Evolutionary conservation across 2,888 invertebrate species (phyloP).

Genomic region (Epirrhoe alternata): DNA sequence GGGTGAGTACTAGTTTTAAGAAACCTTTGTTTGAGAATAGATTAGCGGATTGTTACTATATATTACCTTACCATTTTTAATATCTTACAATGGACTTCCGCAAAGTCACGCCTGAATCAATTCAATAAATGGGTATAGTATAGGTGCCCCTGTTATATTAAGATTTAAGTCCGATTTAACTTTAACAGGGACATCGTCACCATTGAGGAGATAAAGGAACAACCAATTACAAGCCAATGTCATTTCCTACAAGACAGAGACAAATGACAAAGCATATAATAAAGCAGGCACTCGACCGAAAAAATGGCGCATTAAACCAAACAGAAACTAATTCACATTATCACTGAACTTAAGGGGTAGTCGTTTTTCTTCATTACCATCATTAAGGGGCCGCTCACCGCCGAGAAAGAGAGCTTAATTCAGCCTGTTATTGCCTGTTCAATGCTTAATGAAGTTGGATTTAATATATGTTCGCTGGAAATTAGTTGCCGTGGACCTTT

Average conservation of each 20-base stretch:
- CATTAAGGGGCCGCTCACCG: slow-evolving; percentile 47
- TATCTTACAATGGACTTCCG: too few relatives aligned
- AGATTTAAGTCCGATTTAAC: too few relatives aligned
- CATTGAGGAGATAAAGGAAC: neutral
- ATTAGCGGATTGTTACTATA: too few relatives aligned
- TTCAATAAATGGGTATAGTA: too few relatives aligned
- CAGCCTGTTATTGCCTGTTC: slow-evolving; percentile 66
- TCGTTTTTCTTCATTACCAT: slow-evolving; percentile 57
- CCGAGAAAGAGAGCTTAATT: slow-evolving; percentile 56
- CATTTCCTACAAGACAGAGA: slow-evolving; percentile 13
- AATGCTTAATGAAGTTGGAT: slow-evolving; percentile 69
- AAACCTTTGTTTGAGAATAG: too few relatives aligned
- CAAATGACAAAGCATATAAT: slow-evolving; percentile 30
- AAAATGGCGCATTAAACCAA: slow-evolving; percentile 50
- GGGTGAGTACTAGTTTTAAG: too few relatives aligned
- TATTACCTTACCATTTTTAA: too few relatives aligned
- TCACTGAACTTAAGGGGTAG: slow-evolving; percentile 50
- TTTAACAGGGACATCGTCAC: too few relatives aligned
- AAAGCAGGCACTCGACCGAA: slow-evolving; percentile 43
- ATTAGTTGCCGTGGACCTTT: slow-evolving; percentile 43
- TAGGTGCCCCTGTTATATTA: too few relatives aligned
- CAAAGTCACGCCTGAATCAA: too few relatives aligned
- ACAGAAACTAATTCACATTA: slow-evolving; percentile 57
- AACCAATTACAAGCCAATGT: neutral
- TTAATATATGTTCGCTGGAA: slow-evolving; percentile 60